Conservation (phyloP, 2,797 vertebrate genomes). For the Crocodylus rhombifer region DNA sequence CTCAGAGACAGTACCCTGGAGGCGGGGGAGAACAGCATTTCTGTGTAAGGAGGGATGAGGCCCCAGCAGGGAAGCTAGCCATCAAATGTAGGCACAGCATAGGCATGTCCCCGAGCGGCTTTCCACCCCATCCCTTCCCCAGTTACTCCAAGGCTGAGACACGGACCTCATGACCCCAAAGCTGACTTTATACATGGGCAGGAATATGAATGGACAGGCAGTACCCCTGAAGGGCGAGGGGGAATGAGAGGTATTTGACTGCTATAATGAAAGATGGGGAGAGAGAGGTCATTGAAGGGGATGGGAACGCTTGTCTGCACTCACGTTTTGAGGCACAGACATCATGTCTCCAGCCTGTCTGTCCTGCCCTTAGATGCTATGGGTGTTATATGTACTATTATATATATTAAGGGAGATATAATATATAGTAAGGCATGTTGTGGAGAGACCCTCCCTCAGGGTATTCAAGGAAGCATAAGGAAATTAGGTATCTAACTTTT, state of each 20-base stretch:
- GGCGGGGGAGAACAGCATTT: not conserved
- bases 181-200: not conserved
- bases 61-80: not conserved
- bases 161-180: not conserved
- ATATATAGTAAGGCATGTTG: not conserved
- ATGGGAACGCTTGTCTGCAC: not conserved
- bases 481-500: not conserved
- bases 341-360: not conserved
- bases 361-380: not conserved
- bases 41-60: not conserved
- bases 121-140: accelerated
- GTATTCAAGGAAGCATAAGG: not conserved
- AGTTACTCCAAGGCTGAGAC: not conserved
- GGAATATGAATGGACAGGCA: too few species aligned
- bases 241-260: not conserved
- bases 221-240: not conserved
- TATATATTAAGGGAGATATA: not conserved
- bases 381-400: not conserved
- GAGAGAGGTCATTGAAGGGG: not conserved
- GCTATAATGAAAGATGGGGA: not conserved
- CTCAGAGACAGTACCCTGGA: not conserved
- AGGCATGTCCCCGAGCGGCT: not conserved
- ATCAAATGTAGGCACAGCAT: accelerated
- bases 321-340: not conserved
- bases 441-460: not conserved